These are phyloP conservation scores for roundworm (Caenorhabditis elegans) DNA, from an alignment of 1,140 invertebrate genomes.

Conservation along the genomic window WBcel235 BX284603.4:10371501-10372000, in stretches of 20 bases:
- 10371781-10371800: background rate
- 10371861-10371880: conserved; percentile 74
- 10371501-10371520: conserved; percentile 74
- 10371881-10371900: conserved; percentile 94
- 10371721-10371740: conserved; percentile 90
- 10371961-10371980: conserved; percentile 78
- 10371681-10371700: conserved; percentile 82
- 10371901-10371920: conserved; percentile 84
- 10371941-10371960: background rate
- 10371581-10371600: conserved; percentile 38
- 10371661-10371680: background rate
- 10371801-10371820: background rate
- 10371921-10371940: conserved; percentile 69
- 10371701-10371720: conserved; percentile 93
- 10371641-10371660: background rate
- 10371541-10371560: conserved; percentile 45
- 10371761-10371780: conserved; percentile 87
- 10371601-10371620: background rate
- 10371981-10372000: conserved; percentile 84
- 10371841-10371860: conserved; percentile 88
- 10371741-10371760: conserved; percentile 79
- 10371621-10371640: background rate
- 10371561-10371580: conserved; percentile 64
- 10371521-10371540: conserved; percentile 34
- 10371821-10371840: conserved; percentile 87